A percentile compares a stretch with the other conserved stretches of the same genome.
Conservation (phyloP, 2,113 vertebrate species). For the Trichomycterus rosablanca region DNA sequence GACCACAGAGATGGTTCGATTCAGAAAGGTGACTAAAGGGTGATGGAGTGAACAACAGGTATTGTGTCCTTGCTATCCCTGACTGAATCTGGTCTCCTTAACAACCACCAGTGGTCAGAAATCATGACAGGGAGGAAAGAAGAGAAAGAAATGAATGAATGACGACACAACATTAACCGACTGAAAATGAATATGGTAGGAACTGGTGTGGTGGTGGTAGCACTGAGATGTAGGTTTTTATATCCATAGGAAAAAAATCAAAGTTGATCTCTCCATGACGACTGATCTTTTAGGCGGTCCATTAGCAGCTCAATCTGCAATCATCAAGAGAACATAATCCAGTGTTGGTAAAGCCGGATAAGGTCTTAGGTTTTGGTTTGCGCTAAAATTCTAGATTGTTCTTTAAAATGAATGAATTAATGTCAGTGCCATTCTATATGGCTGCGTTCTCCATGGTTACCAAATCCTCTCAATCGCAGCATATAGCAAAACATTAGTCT, state of each 20-base stretch:
- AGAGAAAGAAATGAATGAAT: constrained; percentile 5
- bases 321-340: not conserved
- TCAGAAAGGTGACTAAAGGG: constrained; percentile 28
- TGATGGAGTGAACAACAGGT: constrained; percentile 12
- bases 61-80: not conserved
- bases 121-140: constrained; percentile 3
- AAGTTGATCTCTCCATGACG: constrained; percentile 26
- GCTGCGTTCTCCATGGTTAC: constrained; percentile 32
- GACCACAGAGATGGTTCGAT: constrained; percentile 53
- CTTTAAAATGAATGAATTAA: constrained; percentile 3
- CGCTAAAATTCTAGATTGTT: not conserved
- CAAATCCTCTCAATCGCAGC: constrained; percentile 24
- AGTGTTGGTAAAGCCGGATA: not conserved
- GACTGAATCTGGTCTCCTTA: not conserved
- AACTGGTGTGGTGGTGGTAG: not conserved
- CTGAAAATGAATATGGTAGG: constrained; percentile 6
- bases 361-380: not conserved
- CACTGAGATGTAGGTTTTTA: not conserved
- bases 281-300: constrained; percentile 15
- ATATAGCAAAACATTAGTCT: constrained; percentile 15
- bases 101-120: not conserved
- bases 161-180: not conserved
- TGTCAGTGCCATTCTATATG: constrained; percentile 20
- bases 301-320: not conserved
- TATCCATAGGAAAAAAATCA: constrained; percentile 13